Evolutionary conservation across 92 coral and sea anemone genomes (phyloP), one percentile per base, ranked within the genome.

Genomic region (Pocillopora meandrina): DNA sequence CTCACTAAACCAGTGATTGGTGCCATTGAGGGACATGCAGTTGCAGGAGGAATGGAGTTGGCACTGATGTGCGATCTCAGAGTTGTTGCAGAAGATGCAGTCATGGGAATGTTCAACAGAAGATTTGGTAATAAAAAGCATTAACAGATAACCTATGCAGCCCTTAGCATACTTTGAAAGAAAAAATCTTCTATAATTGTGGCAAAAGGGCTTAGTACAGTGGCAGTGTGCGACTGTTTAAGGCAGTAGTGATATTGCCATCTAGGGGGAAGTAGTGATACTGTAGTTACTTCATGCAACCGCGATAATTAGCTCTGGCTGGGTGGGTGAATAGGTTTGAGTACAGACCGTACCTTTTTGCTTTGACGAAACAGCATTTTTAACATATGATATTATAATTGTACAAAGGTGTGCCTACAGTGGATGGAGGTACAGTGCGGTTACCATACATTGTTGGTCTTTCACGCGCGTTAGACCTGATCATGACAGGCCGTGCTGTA

Each of bases 391-490:
- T 6, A 10, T 56, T 9, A 13, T 36, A 1, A 34, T 71, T 18
- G 64, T 47, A 56, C 61, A 61, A 82, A 93, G 97, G 97, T 75
- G 93, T 93, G 61, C 97, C 97, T 14, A 75, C 89, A 65, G 72
- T 93, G 69, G 98, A 95, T 90, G 98, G 98, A 34, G 98, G 98
- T n/a, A 95, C 98, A 3, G 95, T 84, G 1, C 90, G 98, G 61
- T 74, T 95, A 74, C 93, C 94, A 26, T 90, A 92, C 77, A 85
- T 94, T 19, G 91, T 95, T 55, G 98, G 98, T 15, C 95, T 95
- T n/a, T 89, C 95, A 60, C 92, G 95, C 61, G 95, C 98, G 10
- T 78, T 94, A 71, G 98, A 95, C 75, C 90, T 95, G 10, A 92
- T 94, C 83, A 90, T 94, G 84, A 94, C 98, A 13, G 98, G 98